Evolutionary conservation across 2,888 invertebrate species (phyloP).

Genomic region (Trachelus troglodyta): DNA sequence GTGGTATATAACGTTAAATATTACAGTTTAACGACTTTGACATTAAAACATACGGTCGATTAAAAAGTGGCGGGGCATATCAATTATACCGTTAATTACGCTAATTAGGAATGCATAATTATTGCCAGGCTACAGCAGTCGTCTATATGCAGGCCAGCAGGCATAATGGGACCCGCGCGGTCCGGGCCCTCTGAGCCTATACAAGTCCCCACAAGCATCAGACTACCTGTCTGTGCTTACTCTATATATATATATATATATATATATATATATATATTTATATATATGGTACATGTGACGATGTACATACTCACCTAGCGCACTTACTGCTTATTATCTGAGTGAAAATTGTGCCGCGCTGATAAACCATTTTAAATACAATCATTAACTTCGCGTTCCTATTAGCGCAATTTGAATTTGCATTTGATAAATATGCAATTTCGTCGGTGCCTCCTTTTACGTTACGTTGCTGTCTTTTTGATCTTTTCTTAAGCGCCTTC

Average conservation of each 20-base stretch:
- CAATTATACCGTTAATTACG: conserved; percentile 43
- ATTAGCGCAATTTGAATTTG: conserved; percentile 53
- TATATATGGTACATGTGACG: background rate
- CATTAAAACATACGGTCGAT: conserved; percentile 14
- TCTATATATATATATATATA: background rate
- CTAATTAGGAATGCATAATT: conserved; percentile 45
- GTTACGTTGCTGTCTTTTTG: background rate
- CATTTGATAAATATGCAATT: conserved; percentile 54
- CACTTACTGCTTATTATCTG: conserved; percentile 19
- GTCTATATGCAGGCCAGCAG: conserved; percentile 20
- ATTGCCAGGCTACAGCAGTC: conserved; percentile 26
- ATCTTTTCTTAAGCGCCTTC: background rate
- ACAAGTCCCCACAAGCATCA: background rate
- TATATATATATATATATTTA: background rate
- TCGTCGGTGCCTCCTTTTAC: background rate
- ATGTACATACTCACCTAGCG: conserved; percentile 8
- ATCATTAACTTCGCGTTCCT: conserved; percentile 52
- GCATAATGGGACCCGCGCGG: conserved; percentile 29
- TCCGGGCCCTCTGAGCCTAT: conserved; percentile 20
- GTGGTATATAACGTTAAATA: conserved; percentile 7
- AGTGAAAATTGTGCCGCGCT: conserved; percentile 16
- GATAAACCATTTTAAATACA: conserved; percentile 53
- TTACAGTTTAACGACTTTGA: conserved; percentile 20
- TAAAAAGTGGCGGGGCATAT: conserved; percentile 26
- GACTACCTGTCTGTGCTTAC: background rate